These are phyloP conservation scores for Sarcophaga peregrina DNA, from an alignment of 1,140 invertebrate species.

Conservation along the genomic window DNA sequence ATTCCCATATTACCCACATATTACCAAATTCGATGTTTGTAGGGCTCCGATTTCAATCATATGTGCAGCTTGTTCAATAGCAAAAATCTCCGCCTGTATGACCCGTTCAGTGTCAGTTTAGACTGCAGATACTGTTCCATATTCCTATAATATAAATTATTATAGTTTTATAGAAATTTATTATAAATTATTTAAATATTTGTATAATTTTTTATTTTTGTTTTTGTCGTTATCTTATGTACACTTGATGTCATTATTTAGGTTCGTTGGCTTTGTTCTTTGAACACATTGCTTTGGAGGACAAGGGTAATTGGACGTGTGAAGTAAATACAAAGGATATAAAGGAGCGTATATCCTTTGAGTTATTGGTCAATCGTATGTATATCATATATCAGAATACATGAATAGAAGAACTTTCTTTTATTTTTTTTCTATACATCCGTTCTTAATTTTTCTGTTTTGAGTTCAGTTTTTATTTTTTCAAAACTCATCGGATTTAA, in stretches of 20 bases:
- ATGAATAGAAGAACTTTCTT: neutral
- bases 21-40: too few relatives aligned
- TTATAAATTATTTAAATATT: too few relatives aligned
- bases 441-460: neutral
- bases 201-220: too few relatives aligned
- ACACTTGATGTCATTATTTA: slow-evolving; percentile 37
- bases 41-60: too few relatives aligned
- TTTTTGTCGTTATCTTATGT: too few relatives aligned
- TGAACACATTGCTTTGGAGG: slow-evolving; percentile 62
- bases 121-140: too few relatives aligned
- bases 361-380: slow-evolving; percentile 67
- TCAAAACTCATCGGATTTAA: slow-evolving; percentile 1
- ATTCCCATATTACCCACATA: too few relatives aligned
- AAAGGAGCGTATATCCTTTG: slow-evolving; percentile 60
- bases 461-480: neutral
- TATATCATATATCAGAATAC: slow-evolving; percentile 38
- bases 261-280: slow-evolving; percentile 64
- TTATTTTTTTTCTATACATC: neutral
- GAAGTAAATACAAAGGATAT: slow-evolving; percentile 46
- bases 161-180: too few relatives aligned
- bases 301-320: slow-evolving; percentile 67
- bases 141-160: too few relatives aligned
- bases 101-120: too few relatives aligned
- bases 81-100: too few relatives aligned
- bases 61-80: too few relatives aligned